A percentile compares a stretch with the other conserved stretches of the same genome.
These are phyloP conservation scores for Hemibagrus wyckioides DNA, from an alignment of 2,113 vertebrate species.

Conservation along the genomic window DNA sequence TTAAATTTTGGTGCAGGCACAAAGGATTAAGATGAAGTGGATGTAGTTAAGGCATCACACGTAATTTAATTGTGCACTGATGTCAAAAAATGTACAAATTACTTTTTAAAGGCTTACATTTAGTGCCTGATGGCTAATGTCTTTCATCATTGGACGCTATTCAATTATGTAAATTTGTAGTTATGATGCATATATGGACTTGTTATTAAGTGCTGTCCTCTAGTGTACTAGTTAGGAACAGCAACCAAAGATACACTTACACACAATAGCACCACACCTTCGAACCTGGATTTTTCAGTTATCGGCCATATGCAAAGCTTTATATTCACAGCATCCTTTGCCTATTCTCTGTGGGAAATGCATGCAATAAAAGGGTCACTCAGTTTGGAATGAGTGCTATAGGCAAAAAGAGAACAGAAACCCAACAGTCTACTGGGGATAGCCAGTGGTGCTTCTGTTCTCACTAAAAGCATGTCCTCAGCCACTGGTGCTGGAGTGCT, in stretches of 20 bases:
- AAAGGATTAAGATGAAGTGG: not conserved
- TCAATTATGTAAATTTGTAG: not conserved
- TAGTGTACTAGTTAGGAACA: slow-evolving; percentile 38
- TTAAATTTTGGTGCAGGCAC: not conserved
- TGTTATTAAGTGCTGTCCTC: slow-evolving; percentile 45
- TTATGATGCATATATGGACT: not conserved
- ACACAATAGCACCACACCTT: not conserved
- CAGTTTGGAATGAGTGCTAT: not conserved
- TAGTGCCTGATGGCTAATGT: not conserved
- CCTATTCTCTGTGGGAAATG: not conserved
- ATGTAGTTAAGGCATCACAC: not conserved
- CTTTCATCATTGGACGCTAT: not conserved
- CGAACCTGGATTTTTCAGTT: not conserved
- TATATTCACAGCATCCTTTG: not conserved
- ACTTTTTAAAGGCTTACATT: not conserved
- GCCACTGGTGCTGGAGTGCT: slow-evolving; percentile 1
- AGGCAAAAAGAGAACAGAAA: slow-evolving; percentile 23
- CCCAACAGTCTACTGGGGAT: slow-evolving; percentile 2
- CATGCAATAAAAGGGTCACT: slow-evolving; percentile 14
- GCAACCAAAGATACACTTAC: not conserved
- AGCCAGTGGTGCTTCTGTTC: slow-evolving; percentile 9
- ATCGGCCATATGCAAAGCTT: not conserved
- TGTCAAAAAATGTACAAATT: not conserved
- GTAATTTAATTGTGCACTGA: not conserved
- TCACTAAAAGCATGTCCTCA: slow-evolving; percentile 24